Evolutionary conservation across 2,797 vertebrate species (phyloP).

Genomic region (Onychomys torridus): DNA sequence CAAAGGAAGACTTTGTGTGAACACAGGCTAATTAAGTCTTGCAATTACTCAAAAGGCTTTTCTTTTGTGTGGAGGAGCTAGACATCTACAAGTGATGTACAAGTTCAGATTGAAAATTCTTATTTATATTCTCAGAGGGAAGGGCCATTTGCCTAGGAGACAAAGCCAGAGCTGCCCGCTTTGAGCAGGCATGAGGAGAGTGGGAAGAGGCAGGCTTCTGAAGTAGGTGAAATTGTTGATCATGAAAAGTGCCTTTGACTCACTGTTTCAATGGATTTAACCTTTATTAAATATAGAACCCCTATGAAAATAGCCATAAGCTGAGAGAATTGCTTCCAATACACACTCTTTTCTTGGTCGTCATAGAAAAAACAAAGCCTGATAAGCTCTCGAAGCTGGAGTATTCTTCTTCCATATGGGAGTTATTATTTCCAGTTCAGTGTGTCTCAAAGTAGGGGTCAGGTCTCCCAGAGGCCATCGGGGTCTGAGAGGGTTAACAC

Average conservation of each 20-base stretch:
- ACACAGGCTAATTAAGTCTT: conserved; percentile 78
- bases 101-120: conserved; percentile 78
- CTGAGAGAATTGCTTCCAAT: conserved; percentile 83
- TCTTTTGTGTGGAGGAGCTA: conserved; percentile 60
- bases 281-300: conserved; percentile 84
- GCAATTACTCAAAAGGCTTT: conserved; percentile 77
- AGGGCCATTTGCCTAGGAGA: conserved; percentile 68
- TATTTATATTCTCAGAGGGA: conserved; percentile 74
- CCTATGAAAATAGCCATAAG: conserved; percentile 83
- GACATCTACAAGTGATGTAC: conserved; percentile 72
- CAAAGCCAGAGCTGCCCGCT: conserved; percentile 45
- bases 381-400: conserved; percentile 76
- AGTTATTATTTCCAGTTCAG: conserved; percentile 85
- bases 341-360: conserved; percentile 75
- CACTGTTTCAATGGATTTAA: conserved; percentile 81
- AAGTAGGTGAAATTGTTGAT: conserved; percentile 79
- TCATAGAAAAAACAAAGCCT: conserved; percentile 82
- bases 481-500: conserved; percentile 79
- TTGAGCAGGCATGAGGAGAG: conserved; percentile 55
- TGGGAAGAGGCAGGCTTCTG: conserved; percentile 65
- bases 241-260: conserved; percentile 83
- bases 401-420: conserved; percentile 84
- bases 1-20: conserved; percentile 78
- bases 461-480: conserved; percentile 81
- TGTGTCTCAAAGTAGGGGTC: conserved; percentile 82